A percentile compares a stretch with the other conserved stretches of the same genome.
phyloP scores from a whole-genome alignment of 2,888 invertebrate genomes.

The Callyntrura guangdongensis region DNA sequence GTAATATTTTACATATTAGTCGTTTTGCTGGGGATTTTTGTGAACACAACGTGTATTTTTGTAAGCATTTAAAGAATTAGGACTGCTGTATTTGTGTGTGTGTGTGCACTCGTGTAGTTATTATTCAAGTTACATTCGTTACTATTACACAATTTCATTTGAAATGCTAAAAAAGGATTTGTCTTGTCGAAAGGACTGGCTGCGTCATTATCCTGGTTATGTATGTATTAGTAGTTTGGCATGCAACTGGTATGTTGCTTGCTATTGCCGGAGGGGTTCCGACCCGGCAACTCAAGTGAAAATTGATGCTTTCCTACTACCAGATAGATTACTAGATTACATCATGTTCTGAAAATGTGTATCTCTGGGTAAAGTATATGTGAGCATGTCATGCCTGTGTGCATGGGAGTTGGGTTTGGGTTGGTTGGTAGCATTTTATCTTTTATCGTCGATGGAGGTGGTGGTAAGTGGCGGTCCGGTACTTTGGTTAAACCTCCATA shows the following conservation, averaged over 20 bases:
- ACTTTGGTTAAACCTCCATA: neutral
- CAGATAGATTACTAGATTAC: conserved; percentile 21
- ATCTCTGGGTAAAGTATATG: neutral
- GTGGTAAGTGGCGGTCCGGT: conserved; percentile 15
- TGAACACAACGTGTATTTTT: conserved; percentile 12
- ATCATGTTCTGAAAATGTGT: conserved; percentile 10
- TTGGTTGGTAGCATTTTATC: conserved; percentile 26
- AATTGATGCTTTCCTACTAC: neutral
- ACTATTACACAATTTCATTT: conserved; percentile 22
- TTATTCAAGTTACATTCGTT: neutral
- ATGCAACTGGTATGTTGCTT: conserved; percentile 41
- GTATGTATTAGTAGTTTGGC: neutral
- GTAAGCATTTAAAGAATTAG: conserved; percentile 44
- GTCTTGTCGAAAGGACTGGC: conserved; percentile 7
- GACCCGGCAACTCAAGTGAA: conserved; percentile 24
- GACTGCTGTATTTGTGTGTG: neutral
- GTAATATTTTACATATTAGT: neutral
- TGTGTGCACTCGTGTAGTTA: neutral
- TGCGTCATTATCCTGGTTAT: neutral
- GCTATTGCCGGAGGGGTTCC: conserved; percentile 42
- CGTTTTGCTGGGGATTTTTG: neutral
- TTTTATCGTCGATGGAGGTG: neutral
- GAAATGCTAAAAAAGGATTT: conserved; percentile 60
- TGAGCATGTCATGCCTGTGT: neutral
- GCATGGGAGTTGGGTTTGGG: neutral